These are phyloP conservation scores for Acrocera orbiculus DNA, from an alignment of 2,888 invertebrate species.

Conservation along the genomic window DNA sequence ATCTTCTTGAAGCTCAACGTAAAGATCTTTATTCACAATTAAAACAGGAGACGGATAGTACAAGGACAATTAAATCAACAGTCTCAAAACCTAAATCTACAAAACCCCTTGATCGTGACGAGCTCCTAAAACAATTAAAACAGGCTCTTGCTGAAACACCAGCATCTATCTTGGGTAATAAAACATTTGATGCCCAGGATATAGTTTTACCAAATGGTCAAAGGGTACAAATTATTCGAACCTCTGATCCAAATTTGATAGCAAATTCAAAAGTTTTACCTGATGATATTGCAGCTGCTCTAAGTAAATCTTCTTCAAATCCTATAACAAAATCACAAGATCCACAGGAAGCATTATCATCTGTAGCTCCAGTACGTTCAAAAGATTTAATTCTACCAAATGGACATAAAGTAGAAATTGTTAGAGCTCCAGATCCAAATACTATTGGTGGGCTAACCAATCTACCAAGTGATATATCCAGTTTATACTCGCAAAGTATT, in stretches of 20 bases:
- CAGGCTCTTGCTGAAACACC: conserved; percentile 53
- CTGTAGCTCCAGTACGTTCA: conserved; percentile 29
- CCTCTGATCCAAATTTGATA: conserved; percentile 49
- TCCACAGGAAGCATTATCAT: conserved; percentile 1
- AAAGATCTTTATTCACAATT: conserved; percentile 42
- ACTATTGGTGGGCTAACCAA: conserved; percentile 32
- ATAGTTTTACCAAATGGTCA: conserved; percentile 57
- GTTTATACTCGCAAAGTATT: conserved; percentile 24
- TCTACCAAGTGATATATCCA: conserved; percentile 21
- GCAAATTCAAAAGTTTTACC: conserved; percentile 34
- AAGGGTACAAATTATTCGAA: conserved; percentile 53
- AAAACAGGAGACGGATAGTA: conserved; percentile 33
- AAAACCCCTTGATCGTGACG: conserved; percentile 44
- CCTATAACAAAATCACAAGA: neutral
- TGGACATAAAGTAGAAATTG: conserved; percentile 56
- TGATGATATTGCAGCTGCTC: neutral
- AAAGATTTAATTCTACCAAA: conserved; percentile 53
- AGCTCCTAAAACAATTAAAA: conserved; percentile 55
- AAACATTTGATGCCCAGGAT: conserved; percentile 55
- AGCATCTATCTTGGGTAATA: conserved; percentile 42
- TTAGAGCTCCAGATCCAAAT: conserved; percentile 48
- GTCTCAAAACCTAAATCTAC: conserved; percentile 35
- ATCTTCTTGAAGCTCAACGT: conserved; percentile 32
- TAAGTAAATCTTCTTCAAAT: neutral
- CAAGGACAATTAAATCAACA: conserved; percentile 36